These are phyloP conservation scores for Rhabdomys pumilio DNA, from an alignment of 2,797 vertebrate species.

Conservation along the genomic window DNA sequence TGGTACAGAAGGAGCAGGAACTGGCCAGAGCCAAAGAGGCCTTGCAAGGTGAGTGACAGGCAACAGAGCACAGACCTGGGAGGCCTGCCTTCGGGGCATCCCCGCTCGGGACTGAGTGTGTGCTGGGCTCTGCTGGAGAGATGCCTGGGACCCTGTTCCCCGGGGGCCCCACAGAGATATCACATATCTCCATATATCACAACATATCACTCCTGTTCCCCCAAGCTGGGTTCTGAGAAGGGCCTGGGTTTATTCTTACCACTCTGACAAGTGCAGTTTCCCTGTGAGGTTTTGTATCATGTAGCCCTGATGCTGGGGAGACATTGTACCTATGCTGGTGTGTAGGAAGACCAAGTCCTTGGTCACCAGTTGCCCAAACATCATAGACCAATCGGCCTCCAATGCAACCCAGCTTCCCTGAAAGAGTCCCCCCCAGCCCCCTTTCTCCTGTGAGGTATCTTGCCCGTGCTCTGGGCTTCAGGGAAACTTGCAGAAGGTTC, in stretches of 20 bases:
- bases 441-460: neutral
- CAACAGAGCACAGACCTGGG: no score
- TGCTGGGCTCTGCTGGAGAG: neutral
- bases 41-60: constrained; percentile 93
- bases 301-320: neutral
- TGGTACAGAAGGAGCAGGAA: constrained; percentile 97
- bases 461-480: neutral
- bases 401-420: neutral
- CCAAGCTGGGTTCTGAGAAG: fast-evolving
- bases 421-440: fast-evolving
- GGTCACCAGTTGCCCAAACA: neutral
- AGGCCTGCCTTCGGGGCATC: fast-evolving
- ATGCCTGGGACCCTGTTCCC: fast-evolving
- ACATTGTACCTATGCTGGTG: fast-evolving
- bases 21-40: constrained; percentile 97
- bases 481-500: neutral
- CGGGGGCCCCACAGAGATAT: neutral
- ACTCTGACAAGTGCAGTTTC: no score
- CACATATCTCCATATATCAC: neutral
- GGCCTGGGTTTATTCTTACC: fast-evolving
- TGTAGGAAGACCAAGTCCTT: neutral
- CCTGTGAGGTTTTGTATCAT: neutral
- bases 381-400: fast-evolving
- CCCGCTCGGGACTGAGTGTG: fast-evolving
- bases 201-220: fast-evolving